A percentile compares a stretch with the other conserved stretches of the same genome.
These are phyloP conservation scores for Bombyx mori DNA, from an alignment of 1,140 invertebrate species.

Conservation along the genomic window DNA sequence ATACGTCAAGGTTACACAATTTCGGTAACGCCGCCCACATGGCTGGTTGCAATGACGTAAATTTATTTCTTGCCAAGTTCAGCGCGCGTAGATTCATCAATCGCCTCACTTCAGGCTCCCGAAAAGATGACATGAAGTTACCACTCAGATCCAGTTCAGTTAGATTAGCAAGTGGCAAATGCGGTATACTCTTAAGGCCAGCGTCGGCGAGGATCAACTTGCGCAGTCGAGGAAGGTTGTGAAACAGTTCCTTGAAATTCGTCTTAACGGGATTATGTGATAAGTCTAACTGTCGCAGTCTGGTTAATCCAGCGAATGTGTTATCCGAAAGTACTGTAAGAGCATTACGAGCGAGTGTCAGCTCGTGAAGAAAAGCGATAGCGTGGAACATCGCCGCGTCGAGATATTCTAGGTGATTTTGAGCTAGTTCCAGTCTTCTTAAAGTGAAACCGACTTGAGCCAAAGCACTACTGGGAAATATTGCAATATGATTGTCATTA, in stretches of 20 bases:
- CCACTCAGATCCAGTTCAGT: constrained; percentile 80
- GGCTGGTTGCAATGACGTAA: constrained; percentile 73
- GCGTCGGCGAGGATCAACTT: constrained; percentile 78
- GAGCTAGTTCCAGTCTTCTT: constrained; percentile 79
- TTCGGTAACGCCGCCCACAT: constrained; percentile 67
- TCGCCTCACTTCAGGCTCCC: constrained; percentile 72
- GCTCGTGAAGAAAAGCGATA: constrained; percentile 79
- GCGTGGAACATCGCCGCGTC: constrained; percentile 87
- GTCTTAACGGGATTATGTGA: constrained; percentile 81
- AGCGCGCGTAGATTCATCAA: constrained; percentile 74
- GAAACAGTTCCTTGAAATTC: constrained; percentile 88
- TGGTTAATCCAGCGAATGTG: constrained; percentile 84
- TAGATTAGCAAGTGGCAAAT: constrained; percentile 74
- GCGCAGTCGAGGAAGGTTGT: constrained; percentile 82
- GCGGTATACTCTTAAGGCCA: constrained; percentile 77
- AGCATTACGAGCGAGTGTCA: constrained; percentile 83
- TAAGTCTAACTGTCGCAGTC: constrained; percentile 81
- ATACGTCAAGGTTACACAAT: constrained; percentile 73
- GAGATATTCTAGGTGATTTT: constrained; percentile 86
- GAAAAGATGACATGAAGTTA: constrained; percentile 75
- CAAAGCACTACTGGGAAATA: constrained; percentile 78
- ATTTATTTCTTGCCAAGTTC: constrained; percentile 74
- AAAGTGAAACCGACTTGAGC: constrained; percentile 80
- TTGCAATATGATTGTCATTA: constrained; percentile 79
- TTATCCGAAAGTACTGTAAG: constrained; percentile 87